Base-by-base conservation (phyloP, 2,888 invertebrate genomes). In the Flexamia atlantica region DNA sequence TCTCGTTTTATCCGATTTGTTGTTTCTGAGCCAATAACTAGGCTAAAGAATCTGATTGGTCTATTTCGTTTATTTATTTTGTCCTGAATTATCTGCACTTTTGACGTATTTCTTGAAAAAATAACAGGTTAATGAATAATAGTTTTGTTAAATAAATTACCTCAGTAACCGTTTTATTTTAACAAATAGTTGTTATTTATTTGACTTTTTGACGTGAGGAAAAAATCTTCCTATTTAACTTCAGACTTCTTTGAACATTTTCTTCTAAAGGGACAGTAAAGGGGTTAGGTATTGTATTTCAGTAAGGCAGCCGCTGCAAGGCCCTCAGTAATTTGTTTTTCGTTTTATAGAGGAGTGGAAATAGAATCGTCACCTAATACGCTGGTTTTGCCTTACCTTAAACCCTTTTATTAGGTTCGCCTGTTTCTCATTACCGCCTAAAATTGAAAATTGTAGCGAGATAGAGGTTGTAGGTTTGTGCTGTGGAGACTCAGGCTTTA, bases 381-480 rank as follows among this genome's bases (percentile, higher is more conserved):
- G 17, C 14, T 5, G 64, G 64, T 64, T 64, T 57, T 20, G 28
- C 25, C 25, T 64, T 64, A 28, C 64, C 64, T 64, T 64, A 64
- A 64, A 25, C 64, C 64, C 64, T 30, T 64, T 64, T 64, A 64
- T 28, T 64, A 64, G 64, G 64, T 64, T 64, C 28, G 25, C 64
- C 64, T 28, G 10, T 64, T 28, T 64, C 64, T 64, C 64, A 64
- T 64, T 64, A 64, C 64, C 30, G 23, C 10, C 64, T 64, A 64
- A 64, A 28, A 64, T 64, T 28, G 64, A 30, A 64, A 28, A 1
- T 10, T 64, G 25, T 30, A 28, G 30, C 64, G 64, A 64, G 64
- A 9, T 12, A 3, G 2, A 46, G 46, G 7, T 10, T 46, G 12
- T 12, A n/a, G 17, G 17, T 46, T 46, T 46, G 4, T 46, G 46